These are phyloP conservation scores for Druceiella hillmani DNA, from an alignment of 2,888 invertebrate genomes.

Conservation along the genomic window DNA sequence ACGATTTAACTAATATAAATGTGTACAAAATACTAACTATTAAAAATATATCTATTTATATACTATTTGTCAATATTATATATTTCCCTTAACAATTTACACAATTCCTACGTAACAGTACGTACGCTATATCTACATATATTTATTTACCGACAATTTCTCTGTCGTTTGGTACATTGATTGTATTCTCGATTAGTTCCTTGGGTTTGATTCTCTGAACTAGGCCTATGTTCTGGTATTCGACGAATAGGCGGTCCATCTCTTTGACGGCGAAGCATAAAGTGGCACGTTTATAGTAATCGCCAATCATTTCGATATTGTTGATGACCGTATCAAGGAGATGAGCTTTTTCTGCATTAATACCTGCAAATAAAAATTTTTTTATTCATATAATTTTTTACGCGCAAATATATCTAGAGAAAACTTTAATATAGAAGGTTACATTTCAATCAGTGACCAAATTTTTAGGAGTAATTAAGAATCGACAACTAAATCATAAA, in stretches of 20 bases:
- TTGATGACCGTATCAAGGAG: constrained; percentile 82
- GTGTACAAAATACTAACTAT: no score
- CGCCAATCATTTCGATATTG: constrained; percentile 75
- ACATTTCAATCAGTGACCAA: no score
- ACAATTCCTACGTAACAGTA: constrained; percentile 35
- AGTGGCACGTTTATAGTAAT: constrained; percentile 80
- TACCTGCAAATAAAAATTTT: no score
- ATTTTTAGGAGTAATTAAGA: no score
- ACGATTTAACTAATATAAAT: no score
- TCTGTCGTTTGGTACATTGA: not conserved
- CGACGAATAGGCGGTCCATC: constrained; percentile 64
- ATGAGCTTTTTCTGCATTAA: constrained; percentile 81
- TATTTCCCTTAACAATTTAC: no score
- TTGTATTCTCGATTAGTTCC: constrained; percentile 16
- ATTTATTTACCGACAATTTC: not conserved
- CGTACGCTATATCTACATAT: not conserved
- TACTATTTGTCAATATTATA: no score
- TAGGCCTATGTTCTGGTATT: constrained; percentile 56
- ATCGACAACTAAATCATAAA: no score
- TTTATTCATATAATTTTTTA: no score
- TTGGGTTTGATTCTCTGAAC: constrained; percentile 38
- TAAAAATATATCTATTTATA: no score
- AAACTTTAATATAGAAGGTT: no score
- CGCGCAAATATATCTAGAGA: no score
- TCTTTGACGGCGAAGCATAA: constrained; percentile 77